phyloP scores from a whole-genome alignment of 2,888 invertebrate genomes.

The Drosophila incognita region DNA sequence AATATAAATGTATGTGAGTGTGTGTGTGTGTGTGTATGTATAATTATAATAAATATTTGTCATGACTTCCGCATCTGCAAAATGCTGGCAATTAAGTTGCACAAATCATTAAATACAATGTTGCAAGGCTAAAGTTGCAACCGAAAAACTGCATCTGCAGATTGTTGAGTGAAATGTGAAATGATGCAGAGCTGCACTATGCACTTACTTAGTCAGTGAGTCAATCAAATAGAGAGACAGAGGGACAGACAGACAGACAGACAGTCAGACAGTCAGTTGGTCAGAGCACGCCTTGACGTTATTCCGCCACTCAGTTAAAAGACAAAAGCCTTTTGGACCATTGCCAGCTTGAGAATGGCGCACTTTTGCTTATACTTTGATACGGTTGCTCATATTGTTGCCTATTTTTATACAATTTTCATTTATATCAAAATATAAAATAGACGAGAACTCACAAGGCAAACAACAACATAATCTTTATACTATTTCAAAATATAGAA shows the following conservation, averaged over 20 bases:
- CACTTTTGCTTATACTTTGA: conserved; percentile 69
- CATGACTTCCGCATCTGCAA: conserved; percentile 46
- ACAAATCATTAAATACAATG: conserved; percentile 26
- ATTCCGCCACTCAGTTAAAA: conserved; percentile 48
- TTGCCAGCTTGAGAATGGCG: conserved; percentile 61
- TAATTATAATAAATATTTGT: conserved; percentile 12
- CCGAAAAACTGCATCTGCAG: conserved; percentile 17
- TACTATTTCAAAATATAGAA: neutral
- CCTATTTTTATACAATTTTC: conserved; percentile 57
- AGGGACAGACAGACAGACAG: neutral
- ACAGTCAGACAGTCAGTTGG: conserved; percentile 25
- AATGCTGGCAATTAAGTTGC: conserved; percentile 41
- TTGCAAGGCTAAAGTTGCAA: conserved; percentile 5
- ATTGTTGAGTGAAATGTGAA: conserved; percentile 11
- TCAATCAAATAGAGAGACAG: neutral
- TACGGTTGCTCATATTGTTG: conserved; percentile 35
- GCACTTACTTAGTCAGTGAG: neutral
- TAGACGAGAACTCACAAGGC: neutral
- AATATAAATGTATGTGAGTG: neutral
- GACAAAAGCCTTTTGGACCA: conserved; percentile 54
- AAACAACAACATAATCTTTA: neutral
- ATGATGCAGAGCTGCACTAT: conserved; percentile 2
- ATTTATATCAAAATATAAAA: conserved; percentile 29
- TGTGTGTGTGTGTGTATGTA: neutral
- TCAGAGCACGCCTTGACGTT: conserved; percentile 35